Conservation (phyloP, 2,888 invertebrate genomes). For the Mimumesa dahlbomi region DNA sequence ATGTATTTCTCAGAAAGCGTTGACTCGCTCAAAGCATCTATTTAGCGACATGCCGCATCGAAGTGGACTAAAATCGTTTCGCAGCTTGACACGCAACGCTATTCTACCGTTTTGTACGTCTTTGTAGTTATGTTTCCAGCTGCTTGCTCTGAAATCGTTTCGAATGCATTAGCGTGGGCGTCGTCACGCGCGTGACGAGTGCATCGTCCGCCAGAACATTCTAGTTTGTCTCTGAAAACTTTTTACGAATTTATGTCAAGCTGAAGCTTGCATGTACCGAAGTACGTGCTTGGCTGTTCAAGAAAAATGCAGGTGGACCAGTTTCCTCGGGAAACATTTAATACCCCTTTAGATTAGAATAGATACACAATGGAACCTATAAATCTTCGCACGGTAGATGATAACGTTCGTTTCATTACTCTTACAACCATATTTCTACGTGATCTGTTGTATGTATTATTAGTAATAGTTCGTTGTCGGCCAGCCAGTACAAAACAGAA, state of each 20-base stretch:
- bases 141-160: constrained; percentile 27
- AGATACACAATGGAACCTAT: too few relatives aligned
- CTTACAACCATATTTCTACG: too few relatives aligned
- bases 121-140: not conserved
- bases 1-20: constrained; percentile 42
- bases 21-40: constrained; percentile 33
- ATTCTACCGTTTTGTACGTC: constrained; percentile 14
- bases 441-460: too few relatives aligned
- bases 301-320: too few relatives aligned
- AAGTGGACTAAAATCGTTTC: constrained; percentile 46
- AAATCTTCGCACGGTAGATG: too few relatives aligned
- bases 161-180: constrained; percentile 42
- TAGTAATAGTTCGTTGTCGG: too few relatives aligned
- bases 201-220: constrained; percentile 19
- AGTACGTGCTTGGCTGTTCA: too few relatives aligned
- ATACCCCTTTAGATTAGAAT: too few relatives aligned
- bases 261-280: too few relatives aligned
- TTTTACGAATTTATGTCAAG: not conserved
- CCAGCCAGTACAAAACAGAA: too few relatives aligned
- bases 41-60: constrained; percentile 28
- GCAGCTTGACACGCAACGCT: constrained; percentile 17
- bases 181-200: constrained; percentile 16
- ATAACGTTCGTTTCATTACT: too few relatives aligned
- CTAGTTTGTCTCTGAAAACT: constrained; percentile 5
- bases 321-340: too few relatives aligned